Percentiles rank a stretch among this genome's conserved stretches.
These are phyloP conservation scores for Macrophya annulata DNA, from an alignment of 2,888 invertebrate species.

Conservation along the genomic window DNA sequence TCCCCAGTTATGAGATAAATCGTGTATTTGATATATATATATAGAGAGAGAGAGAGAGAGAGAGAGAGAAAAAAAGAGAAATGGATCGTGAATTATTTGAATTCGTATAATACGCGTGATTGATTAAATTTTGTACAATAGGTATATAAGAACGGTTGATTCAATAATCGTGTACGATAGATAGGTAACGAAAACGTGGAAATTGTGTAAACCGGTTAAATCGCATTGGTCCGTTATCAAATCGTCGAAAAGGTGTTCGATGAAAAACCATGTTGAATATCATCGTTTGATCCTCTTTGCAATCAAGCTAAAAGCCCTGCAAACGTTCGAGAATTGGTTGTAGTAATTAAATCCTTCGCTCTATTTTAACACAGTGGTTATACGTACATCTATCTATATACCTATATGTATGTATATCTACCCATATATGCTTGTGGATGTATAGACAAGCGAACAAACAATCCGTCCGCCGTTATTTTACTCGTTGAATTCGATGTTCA, in stretches of 20 bases:
- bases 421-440: not conserved
- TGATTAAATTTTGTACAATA: not conserved
- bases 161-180: not conserved
- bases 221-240: constrained; percentile 15
- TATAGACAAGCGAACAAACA: not conserved
- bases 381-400: not conserved
- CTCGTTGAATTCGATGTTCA: not conserved
- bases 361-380: constrained; percentile 16
- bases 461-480: not conserved
- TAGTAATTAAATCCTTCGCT: constrained; percentile 46
- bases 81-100: not conserved
- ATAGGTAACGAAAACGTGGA: not conserved
- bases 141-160: not conserved
- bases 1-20: too few species aligned
- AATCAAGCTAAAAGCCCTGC: constrained; percentile 51
- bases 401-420: not conserved
- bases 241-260: constrained; percentile 11
- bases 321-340: constrained; percentile 45
- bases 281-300: constrained; percentile 46
- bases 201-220: not conserved
- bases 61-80: not conserved
- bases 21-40: too few species aligned
- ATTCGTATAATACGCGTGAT: not conserved
- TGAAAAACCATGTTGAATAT: constrained; percentile 23
- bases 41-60: too few species aligned